Conservation (phyloP, 92 coral and sea anemone genomes). For the Hydrozoanthus gracilis region DNA sequence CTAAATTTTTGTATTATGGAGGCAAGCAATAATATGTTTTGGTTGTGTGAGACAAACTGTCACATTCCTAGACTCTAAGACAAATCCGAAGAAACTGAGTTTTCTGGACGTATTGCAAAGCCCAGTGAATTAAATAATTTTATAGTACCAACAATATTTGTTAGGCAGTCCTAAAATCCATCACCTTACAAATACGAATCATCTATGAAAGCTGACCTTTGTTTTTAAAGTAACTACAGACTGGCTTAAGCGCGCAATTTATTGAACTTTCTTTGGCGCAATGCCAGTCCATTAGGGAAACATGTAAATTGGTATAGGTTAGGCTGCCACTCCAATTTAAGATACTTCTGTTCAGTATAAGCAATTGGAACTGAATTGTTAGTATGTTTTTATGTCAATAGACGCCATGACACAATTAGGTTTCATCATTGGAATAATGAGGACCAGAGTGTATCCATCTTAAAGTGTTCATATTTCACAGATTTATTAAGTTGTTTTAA, state of each 20-base stretch:
- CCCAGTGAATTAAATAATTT: not conserved
- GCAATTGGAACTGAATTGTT: constrained; percentile 16
- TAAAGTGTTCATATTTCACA: no score
- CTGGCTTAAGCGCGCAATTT: no score
- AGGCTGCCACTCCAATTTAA: not conserved
- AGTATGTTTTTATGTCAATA: no score
- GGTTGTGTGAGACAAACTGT: not conserved
- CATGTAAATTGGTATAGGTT: constrained; percentile 24
- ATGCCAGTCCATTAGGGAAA: no score
- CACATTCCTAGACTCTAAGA: not conserved
- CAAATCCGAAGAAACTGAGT: not conserved
- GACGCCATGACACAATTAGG: no score
- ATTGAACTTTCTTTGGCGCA: no score
- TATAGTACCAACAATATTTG: not conserved
- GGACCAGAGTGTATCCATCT: no score
- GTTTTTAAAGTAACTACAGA: not conserved
- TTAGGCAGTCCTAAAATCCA: not conserved
- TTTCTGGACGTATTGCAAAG: not conserved
- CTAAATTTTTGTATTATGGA: no score
- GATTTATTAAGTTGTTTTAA: no score
- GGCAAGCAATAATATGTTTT: no score
- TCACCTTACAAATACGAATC: not conserved
- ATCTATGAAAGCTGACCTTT: constrained; percentile 22
- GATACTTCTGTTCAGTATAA: constrained; percentile 9
- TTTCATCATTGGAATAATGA: no score